Evolutionary conservation across 2,113 vertebrate species (phyloP).

Genomic region (Platysteira castanea): DNA sequence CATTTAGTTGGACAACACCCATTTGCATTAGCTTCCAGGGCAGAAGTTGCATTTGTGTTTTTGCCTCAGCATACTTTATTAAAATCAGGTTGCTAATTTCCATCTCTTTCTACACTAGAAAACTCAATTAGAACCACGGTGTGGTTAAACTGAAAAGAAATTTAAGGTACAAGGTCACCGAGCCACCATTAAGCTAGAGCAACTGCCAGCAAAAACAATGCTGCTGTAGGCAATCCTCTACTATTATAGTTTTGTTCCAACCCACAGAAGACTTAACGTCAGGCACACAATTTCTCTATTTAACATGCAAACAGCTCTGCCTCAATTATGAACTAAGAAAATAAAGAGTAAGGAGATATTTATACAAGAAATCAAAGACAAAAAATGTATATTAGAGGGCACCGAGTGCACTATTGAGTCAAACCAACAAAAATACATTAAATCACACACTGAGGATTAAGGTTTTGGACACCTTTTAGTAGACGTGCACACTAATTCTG

Average conservation of each 20-base stretch:
- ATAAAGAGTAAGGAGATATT: neutral
- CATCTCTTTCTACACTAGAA: neutral
- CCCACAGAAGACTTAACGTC: neutral
- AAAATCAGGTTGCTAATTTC: constrained; percentile 5
- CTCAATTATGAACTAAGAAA: constrained; percentile 38
- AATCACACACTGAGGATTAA: neutral
- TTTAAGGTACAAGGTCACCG: constrained; percentile 46
- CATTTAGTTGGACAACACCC: constrained; percentile 28
- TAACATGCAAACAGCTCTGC: constrained; percentile 30
- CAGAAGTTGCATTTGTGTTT: neutral
- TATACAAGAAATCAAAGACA: neutral
- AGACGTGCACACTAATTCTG: neutral
- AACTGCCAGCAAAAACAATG: constrained; percentile 53
- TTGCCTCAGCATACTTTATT: neutral
- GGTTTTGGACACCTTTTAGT: neutral
- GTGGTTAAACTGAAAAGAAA: constrained; percentile 25
- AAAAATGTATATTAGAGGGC: neutral
- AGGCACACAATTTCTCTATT: constrained; percentile 26
- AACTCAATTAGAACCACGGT: neutral
- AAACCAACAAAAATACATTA: neutral
- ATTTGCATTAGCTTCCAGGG: constrained; percentile 13
- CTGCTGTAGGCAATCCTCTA: constrained; percentile 28
- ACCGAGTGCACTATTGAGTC: neutral
- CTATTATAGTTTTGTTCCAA: constrained; percentile 1
- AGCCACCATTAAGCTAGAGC: constrained; percentile 28